Evolutionary conservation across 1,140 invertebrate genomes (phyloP), one percentile per base, ranked within the genome.

Genomic region (Pinna nobilis): DNA sequence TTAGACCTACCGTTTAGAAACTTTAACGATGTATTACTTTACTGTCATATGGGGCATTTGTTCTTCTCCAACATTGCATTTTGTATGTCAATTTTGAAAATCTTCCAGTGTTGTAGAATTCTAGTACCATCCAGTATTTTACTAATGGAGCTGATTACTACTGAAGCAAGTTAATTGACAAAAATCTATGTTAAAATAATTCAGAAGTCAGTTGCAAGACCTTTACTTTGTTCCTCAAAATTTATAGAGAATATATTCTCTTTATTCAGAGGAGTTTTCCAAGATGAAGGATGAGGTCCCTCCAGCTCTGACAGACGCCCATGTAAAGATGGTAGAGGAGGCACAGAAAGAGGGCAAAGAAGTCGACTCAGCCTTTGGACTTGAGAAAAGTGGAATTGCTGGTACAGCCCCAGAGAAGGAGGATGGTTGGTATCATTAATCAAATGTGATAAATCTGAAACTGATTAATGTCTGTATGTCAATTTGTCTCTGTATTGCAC

Each of bases 241-340:
- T n/a, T n/a, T n/a, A n/a, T n/a, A n/a, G n/a, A n/a, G n/a, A n/a
- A n/a, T n/a, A n/a, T n/a, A 44, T 3, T 33, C 18, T 37, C 3
- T 37, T 53, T 32, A 72, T 82, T 55, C 68, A 91, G 91, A 91
- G 78, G 91, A 92, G 79, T 92, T 91, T 81, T 88, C 89, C 0
- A 92, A 91, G 78, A 90, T 92, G 82, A 91, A 91, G 72, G 91
- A 99, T 89, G 97, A 99, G 92, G 96, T 99, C 32, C 98, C 98
- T 0, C 95, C 96, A 7, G 93, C 95, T 0, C 92, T 99, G 77
- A 92, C 98, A 84, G 97, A 99, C 87, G 96, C 96, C 71, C 98
- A 99, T 90, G 92, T 98, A 79, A 96, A 95, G 85, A 98, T 97
- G 87, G 96, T 99, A 53, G 94, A 95, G 83, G 94, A 95, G 49